Conservation (phyloP, 1,140 invertebrate species). For the Ceratina japonica region DNA sequence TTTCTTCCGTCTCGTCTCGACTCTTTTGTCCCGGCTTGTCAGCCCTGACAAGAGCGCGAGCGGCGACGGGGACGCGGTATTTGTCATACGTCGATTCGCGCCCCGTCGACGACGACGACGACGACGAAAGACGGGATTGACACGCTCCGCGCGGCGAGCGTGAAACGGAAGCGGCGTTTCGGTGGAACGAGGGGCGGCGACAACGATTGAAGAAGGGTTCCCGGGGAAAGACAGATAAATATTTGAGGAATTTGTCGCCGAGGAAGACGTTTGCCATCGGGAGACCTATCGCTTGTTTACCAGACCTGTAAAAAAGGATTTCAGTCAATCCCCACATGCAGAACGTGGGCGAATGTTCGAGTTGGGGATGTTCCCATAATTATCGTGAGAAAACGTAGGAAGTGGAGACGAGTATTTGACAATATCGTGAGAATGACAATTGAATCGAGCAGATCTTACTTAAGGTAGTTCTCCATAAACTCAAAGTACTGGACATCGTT, state of each 20-base stretch:
- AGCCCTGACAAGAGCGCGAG: conserved; percentile 57
- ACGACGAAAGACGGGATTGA: conserved; percentile 71
- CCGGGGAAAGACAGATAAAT: conserved; percentile 73
- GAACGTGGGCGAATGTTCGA: neutral
- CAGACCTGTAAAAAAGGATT: conserved; percentile 72
- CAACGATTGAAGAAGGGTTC: conserved; percentile 56
- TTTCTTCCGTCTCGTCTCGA: conserved; percentile 10
- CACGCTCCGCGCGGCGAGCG: conserved; percentile 72
- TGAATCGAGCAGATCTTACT: too few relatives aligned
- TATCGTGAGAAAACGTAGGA: conserved; percentile 19
- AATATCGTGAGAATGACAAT: too few relatives aligned
- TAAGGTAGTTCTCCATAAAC: too few relatives aligned
- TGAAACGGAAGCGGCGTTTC: conserved; percentile 70
- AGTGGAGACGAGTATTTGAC: too few relatives aligned
- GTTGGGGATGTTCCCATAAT: neutral
- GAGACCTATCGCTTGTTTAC: conserved; percentile 72
- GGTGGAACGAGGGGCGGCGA: conserved; percentile 31
- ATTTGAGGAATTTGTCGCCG: conserved; percentile 78
- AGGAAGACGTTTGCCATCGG: conserved; percentile 53
- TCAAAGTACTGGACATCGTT: too few relatives aligned
- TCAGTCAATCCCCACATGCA: conserved; percentile 59
- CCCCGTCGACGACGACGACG: conserved; percentile 15
- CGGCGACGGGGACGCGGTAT: conserved; percentile 64
- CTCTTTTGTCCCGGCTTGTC: conserved; percentile 61
- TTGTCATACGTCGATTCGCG: conserved; percentile 78